These are phyloP conservation scores for Bimastos eiseni DNA, from an alignment of 2,888 invertebrate genomes.

Conservation along the genomic window DNA sequence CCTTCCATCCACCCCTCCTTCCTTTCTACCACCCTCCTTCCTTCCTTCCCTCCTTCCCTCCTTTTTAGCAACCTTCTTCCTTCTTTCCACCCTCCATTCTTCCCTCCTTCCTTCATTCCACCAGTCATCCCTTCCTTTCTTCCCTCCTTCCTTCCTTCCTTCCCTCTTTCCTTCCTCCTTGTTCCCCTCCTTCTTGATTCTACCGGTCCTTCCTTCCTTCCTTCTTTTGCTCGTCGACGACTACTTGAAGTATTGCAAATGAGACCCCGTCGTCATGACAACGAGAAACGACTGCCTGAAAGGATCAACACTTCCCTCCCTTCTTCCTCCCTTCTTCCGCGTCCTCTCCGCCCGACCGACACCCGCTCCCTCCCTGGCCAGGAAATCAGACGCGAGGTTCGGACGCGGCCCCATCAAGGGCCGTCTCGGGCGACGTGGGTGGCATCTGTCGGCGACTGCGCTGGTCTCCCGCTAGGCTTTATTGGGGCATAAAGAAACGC, in stretches of 20 bases:
- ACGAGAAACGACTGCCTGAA: neutral
- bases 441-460: neutral
- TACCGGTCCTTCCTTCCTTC: no score
- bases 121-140: neutral
- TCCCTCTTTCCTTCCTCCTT: neutral
- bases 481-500: slow-evolving; percentile 1
- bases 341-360: neutral
- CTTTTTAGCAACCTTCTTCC: no score
- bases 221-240: neutral
- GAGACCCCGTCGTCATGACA: slow-evolving; percentile 21
- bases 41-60: neutral
- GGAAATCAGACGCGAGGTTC: neutral
- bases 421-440: neutral
- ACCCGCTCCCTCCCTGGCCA: neutral
- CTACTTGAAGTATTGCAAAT: slow-evolving; percentile 14
- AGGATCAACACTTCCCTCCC: neutral
- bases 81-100: no score
- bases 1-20: neutral
- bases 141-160: neutral
- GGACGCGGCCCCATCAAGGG: slow-evolving; percentile 7
- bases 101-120: neutral
- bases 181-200: no score
- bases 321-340: neutral
- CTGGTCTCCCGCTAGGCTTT: neutral
- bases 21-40: neutral